Conservation (phyloP, 2,113 vertebrate species). For the Coptodon bakossiorum region DNA sequence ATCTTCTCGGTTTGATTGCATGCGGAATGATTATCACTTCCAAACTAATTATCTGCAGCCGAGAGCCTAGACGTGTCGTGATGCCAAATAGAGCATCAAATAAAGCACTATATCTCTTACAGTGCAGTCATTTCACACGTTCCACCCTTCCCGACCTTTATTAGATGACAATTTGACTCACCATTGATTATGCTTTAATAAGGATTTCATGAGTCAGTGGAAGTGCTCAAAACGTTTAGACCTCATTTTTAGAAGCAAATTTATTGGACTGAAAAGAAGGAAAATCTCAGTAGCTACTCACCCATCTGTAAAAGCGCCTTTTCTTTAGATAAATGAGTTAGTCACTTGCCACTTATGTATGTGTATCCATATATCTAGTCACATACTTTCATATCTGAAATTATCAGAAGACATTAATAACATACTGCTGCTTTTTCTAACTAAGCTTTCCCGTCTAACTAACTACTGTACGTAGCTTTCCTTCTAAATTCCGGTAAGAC, state of each 20-base stretch:
- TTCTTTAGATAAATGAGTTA: not conserved
- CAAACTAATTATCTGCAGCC: slow-evolving; percentile 31
- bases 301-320: not conserved
- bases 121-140: not conserved
- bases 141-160: not conserved
- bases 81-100: slow-evolving; percentile 21
- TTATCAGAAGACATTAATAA: not conserved
- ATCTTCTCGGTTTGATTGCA: slow-evolving; percentile 4
- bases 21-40: slow-evolving; percentile 19
- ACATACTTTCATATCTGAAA: not conserved
- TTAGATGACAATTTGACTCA: not conserved
- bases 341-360: not conserved
- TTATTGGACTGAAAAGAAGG: not conserved
- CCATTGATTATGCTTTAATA: slow-evolving; percentile 20
- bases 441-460: not conserved
- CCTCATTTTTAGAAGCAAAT: not conserved
- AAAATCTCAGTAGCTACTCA: not conserved
- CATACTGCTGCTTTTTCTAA: not conserved
- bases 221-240: not conserved
- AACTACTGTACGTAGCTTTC: not conserved
- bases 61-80: not conserved
- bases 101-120: not conserved
- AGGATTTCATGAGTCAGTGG: not conserved
- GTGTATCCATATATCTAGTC: not conserved
- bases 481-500: not conserved